Conservation (phyloP, 64 coral and sea anemone genomes). For the Hydrozoanthus tunicans region DNA sequence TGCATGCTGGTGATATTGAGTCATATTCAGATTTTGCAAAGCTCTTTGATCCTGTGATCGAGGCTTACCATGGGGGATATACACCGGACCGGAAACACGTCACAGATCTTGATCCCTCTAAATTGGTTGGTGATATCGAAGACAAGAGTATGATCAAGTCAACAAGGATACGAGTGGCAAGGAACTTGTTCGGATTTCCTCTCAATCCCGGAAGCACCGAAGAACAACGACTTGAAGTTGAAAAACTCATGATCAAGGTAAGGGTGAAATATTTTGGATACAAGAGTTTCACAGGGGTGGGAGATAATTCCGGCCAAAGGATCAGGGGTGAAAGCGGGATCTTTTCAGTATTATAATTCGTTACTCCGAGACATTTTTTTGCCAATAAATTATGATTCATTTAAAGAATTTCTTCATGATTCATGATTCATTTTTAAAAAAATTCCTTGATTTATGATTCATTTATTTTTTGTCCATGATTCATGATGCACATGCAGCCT, state of each 20-base stretch:
- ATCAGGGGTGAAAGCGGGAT: no score
- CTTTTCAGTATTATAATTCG: no score
- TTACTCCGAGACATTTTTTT: no score
- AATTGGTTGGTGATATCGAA: constrained; percentile 54
- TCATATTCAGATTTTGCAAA: constrained; percentile 51
- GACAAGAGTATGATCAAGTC: constrained; percentile 67
- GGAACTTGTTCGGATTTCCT: constrained; percentile 59
- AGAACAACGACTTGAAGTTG: constrained; percentile 48
- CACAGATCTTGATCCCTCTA: constrained; percentile 61
- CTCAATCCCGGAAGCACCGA: constrained; percentile 62
- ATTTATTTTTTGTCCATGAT: no score
- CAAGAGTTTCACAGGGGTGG: no score
- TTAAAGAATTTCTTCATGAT: no score
- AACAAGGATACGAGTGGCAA: constrained; percentile 72
- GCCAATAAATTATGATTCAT: no score
- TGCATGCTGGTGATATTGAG: constrained; percentile 68
- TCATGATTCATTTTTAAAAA: no score
- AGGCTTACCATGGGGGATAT: constrained; percentile 77
- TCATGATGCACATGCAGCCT: no score
- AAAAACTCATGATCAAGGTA: constrained; percentile 39
- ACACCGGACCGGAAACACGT: constrained; percentile 47
- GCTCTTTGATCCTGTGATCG: constrained; percentile 60
- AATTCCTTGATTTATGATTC: no score
- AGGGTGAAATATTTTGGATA: not conserved
- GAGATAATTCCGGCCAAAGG: no score